These are phyloP conservation scores for Bothrops jararaca DNA, from an alignment of 2,113 vertebrate species.

Conservation along the genomic window DNA sequence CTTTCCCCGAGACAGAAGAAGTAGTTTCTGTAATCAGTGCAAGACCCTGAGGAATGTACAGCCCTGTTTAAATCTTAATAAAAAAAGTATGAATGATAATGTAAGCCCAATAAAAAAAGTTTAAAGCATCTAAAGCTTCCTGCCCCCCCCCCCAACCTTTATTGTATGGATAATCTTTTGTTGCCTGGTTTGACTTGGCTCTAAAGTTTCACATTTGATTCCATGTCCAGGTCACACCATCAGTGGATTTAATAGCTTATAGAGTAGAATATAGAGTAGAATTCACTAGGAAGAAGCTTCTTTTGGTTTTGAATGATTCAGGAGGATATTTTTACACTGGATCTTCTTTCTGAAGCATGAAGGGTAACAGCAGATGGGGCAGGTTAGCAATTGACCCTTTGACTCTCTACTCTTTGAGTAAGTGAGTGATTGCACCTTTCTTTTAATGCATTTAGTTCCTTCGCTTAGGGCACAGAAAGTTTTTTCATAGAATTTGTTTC, in stretches of 20 bases:
- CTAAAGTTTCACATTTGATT: neutral
- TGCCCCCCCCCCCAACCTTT: too few species aligned
- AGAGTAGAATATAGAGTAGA: neutral
- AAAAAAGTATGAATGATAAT: too few species aligned
- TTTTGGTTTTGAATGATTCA: neutral
- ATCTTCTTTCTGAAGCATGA: neutral
- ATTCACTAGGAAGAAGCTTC: neutral
- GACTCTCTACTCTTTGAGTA: neutral
- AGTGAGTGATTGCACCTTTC: neutral
- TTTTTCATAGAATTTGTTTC: neutral
- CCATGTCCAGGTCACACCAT: neutral
- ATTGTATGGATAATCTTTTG: neutral
- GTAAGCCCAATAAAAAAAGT: neutral
- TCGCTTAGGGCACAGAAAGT: neutral
- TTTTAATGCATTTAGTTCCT: neutral
- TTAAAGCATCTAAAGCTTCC: neutral
- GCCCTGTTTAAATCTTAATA: neutral
- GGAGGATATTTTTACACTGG: neutral
- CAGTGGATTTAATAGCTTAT: neutral
- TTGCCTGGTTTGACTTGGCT: neutral
- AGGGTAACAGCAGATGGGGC: neutral
- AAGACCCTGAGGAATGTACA: neutral
- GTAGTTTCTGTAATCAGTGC: neutral
- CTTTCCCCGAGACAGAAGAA: accelerated
- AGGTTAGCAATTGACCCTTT: neutral